Evolutionary conservation across 2,888 invertebrate species (phyloP), one percentile per base, ranked within the genome.

Genomic region (Zaprionus obscuricornis): DNA sequence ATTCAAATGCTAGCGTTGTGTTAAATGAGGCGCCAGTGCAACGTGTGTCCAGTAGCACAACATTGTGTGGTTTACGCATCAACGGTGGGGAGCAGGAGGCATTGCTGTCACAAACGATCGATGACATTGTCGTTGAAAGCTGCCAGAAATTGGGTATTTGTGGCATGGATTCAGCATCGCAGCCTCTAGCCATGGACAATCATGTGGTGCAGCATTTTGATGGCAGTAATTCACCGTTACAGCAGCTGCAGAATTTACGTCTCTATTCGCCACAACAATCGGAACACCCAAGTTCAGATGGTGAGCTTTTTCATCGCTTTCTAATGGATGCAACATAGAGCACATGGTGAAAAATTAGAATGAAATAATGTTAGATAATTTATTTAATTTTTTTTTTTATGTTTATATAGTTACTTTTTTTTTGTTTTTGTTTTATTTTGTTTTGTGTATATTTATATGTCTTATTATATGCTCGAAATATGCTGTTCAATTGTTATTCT

Each of bases 211-310:
- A 22, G 27, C 78, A 82, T 17, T 78, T 62, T n/a, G 83, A 84
- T 46, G 86, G 79, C 11, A 84, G 74, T 33, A 92, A 93, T 52
- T 94, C 94, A 1, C 93, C 95, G 6, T 93, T 94, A 20, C 92
- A 93, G 75, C 92, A 93, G 69, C 90, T 94, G 63, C 92, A 93
- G 88, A 93, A 93, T 66, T 90, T 94, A 66, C 92, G 92, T 69
- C 90, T 94, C 40, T 92, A 93, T 86, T 89, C 89, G 14, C 89
- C 89, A 8, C 84, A 84, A 51, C 58, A 70, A 26, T 26, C 54
- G 16, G 76, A 75, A 8, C 59, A 63, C 17, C 60, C 54, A 14
- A 81, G 58, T 27, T 71, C 77, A 6, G 81, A 79, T 20, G 81
- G 81, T 1, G 81, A 83, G 10, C 66, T 83, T 24, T 85, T 85